A percentile compares a stretch with the other conserved stretches of the same genome.
Conservation (phyloP, 2,113 vertebrate species). For the Scolopax mira region DNA sequence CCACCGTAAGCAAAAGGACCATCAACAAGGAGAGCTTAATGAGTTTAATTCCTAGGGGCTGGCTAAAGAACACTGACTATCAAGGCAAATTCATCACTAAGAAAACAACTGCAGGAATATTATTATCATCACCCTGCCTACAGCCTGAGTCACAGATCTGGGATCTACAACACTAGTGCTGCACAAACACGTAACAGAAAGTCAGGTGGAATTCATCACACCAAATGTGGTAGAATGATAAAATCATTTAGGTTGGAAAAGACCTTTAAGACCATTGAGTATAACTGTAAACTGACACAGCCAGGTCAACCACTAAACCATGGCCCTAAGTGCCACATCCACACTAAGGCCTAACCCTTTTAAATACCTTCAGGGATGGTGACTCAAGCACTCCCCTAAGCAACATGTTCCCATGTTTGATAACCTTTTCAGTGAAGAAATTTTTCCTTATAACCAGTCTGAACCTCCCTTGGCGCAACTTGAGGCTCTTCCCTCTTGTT, state of each 20-base stretch:
- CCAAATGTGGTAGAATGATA: background rate
- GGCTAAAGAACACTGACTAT: background rate
- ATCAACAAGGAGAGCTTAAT: background rate
- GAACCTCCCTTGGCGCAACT: background rate
- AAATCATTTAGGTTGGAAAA: background rate
- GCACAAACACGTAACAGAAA: background rate
- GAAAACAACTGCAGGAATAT: background rate
- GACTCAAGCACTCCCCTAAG: background rate
- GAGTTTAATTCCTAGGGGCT: background rate
- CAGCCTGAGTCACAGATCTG: background rate
- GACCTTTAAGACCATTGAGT: background rate
- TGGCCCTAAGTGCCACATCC: background rate
- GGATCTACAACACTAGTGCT: background rate
- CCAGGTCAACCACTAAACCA: background rate
- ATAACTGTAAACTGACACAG: background rate
- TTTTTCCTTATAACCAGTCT: background rate
- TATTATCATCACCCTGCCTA: background rate
- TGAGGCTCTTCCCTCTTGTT: accelerated
- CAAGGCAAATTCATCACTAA: background rate
- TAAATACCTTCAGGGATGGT: background rate
- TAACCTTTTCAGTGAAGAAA: background rate
- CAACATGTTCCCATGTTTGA: background rate
- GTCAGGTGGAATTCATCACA: background rate
- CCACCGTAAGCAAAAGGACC: background rate
- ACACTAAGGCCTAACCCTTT: accelerated